These are phyloP conservation scores for Lontra canadensis DNA, from an alignment of 2,113 vertebrate species.

Conservation along the genomic window DNA sequence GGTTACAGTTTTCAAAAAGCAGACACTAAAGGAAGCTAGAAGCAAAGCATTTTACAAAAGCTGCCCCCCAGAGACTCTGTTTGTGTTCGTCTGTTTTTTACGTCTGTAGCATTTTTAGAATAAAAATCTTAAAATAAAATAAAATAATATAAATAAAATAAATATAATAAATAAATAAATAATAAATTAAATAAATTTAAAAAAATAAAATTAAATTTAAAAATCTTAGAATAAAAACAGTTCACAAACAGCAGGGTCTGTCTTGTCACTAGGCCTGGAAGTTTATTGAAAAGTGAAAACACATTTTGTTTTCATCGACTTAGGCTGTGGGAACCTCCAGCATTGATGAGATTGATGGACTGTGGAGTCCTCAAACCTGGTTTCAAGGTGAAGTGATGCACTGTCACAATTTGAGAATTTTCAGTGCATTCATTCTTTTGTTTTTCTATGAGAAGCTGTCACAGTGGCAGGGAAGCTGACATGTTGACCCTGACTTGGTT, in stretches of 20 bases:
- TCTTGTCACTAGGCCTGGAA: neutral
- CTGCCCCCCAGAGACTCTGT: neutral
- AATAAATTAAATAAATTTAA: too few species aligned
- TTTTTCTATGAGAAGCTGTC: neutral
- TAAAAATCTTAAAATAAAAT: neutral
- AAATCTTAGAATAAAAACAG: neutral
- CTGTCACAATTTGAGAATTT: rapidly evolving
- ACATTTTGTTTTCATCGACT: neutral
- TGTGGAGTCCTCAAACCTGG: neutral
- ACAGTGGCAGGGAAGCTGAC: neutral
- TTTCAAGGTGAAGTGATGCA: neutral
- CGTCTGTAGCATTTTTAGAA: neutral
- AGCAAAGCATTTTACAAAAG: neutral
- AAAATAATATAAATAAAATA: too few species aligned
- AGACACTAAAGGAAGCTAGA: neutral
- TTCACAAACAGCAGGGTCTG: too few species aligned
- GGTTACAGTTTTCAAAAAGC: neutral
- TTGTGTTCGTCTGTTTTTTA: neutral
- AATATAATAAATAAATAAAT: too few species aligned
- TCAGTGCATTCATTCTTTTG: neutral
- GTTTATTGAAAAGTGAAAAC: neutral
- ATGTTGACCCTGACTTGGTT: neutral
- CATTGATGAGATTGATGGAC: neutral
- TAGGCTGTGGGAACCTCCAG: neutral
- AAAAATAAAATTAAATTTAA: neutral